Base-by-base conservation (phyloP, 2,797 vertebrate genomes). In the Petrocephalus schoutedeni region DNA sequence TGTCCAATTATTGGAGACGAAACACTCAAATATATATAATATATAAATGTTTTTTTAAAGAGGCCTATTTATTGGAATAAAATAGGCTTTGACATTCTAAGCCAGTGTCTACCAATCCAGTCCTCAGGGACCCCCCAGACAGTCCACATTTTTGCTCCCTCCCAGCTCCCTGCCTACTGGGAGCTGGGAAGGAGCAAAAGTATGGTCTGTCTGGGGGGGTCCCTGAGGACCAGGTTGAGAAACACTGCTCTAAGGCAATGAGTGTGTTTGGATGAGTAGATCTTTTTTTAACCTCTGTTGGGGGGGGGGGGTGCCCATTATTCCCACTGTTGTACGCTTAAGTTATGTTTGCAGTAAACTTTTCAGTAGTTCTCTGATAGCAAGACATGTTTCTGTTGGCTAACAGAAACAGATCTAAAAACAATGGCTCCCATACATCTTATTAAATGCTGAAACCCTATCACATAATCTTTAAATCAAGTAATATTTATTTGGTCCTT, bases 1-100 rank as follows among this genome's bases (percentile, higher is more conserved):
- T 89, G 88, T 56, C 88, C 74, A 89, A 87, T 89, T 89, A 89
- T 87, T 53, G 51, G 74, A 77, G 57, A 41, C 54, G 36, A 41
- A 77, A n/a, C 32, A 77, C 71, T n/a, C 36, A 8, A 6, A 77
- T 77, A 45, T 45, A 77, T 45, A 77, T 77, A 28, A 53, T 51
- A 23, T 54, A 83, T 83, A 45, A 77, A 80, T 82, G 54, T 87
- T 49, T 86, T 87, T 64, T 19, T 86, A 87, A 57, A 89, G 57
- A 87, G 56, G 80, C 56, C 14, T 23, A 54, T 36, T 87, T 87
- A 82, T 83, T 45, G 19, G 88, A 86, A 80, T 88, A 71, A 88
- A 87, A 87, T 61, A 28, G 45, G 23, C 9, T 85, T 64, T 61
- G 64, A 32, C 28, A 67, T 28, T 67, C 64, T 14, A 67, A 32